phyloP scores from a whole-genome alignment of 2,797 vertebrate species.

The Pipistrellus pipistrellus region DNA sequence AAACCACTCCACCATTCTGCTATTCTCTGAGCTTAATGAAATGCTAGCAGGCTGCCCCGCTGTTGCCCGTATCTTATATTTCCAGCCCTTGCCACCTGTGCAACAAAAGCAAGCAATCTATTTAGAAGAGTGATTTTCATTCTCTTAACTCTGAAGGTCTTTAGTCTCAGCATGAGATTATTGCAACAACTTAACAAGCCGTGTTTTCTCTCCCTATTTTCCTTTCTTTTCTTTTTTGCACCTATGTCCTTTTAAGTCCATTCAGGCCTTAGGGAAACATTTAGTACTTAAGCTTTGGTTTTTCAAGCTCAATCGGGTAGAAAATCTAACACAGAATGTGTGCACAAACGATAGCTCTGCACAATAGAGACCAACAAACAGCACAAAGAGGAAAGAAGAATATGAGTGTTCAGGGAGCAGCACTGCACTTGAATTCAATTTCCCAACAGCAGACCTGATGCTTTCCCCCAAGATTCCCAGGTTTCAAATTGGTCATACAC shows the following conservation, averaged over 20 bases:
- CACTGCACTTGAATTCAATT: conserved; percentile 89
- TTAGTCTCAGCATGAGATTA: conserved; percentile 91
- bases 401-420: conserved; percentile 87
- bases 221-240: conserved; percentile 85
- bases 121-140: conserved; percentile 88
- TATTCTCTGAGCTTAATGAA: conserved; percentile 83
- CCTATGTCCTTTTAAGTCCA: conserved; percentile 88
- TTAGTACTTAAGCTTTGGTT: conserved; percentile 91
- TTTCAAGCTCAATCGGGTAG: conserved; percentile 92
- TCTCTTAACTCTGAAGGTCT: conserved; percentile 87
- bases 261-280: conserved; percentile 92
- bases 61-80: conserved; percentile 83
- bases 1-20: conserved; percentile 71
- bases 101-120: conserved; percentile 86
- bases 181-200: conserved; percentile 89
- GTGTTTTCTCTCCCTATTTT: conserved; percentile 83
- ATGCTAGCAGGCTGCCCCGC: conserved; percentile 78
- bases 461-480: conserved; percentile 90
- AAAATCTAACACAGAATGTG: conserved; percentile 92
- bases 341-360: conserved; percentile 88
- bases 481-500: conserved; percentile 87
- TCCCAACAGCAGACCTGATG: conserved; percentile 86
- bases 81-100: conserved; percentile 85
- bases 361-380: conserved; percentile 86
- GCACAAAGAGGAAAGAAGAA: conserved; percentile 91